Conservation (phyloP, 2,888 invertebrate genomes). For the Empis stercorea region DNA sequence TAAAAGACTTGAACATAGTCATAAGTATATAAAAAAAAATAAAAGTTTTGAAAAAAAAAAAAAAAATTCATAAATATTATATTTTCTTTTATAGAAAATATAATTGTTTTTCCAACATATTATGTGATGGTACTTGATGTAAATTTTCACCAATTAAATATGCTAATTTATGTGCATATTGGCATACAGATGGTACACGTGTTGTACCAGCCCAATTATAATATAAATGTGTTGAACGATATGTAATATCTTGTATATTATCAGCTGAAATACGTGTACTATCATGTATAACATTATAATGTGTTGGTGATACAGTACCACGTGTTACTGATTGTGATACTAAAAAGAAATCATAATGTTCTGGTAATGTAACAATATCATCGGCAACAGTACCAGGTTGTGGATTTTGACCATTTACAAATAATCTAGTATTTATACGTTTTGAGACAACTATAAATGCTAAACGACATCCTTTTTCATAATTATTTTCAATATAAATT, state of each 20-base stretch:
- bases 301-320: conserved; percentile 84
- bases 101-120: conserved; percentile 46
- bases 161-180: conserved; percentile 89
- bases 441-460: conserved; percentile 82
- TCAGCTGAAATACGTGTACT: conserved; percentile 55
- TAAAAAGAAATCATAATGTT: conserved; percentile 79
- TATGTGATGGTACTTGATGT: conserved; percentile 51
- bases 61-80: too few species aligned
- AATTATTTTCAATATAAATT: conserved; percentile 39
- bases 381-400: conserved; percentile 80
- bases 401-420: conserved; percentile 50
- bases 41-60: too few species aligned
- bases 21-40: too few species aligned
- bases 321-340: conserved; percentile 76
- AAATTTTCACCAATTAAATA: conserved; percentile 74
- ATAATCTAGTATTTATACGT: conserved; percentile 70
- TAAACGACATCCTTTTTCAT: conserved; percentile 38
- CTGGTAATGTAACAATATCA: conserved; percentile 67
- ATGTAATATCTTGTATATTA: conserved; percentile 69
- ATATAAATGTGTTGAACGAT: conserved; percentile 80
- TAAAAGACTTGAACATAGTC: too few species aligned
- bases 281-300: conserved; percentile 76
- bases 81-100: conserved; percentile 49
- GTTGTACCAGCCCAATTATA: conserved; percentile 80
- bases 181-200: conserved; percentile 84